Base-by-base conservation (phyloP, 1,140 invertebrate genomes). In the Microplitis mediator region DNA sequence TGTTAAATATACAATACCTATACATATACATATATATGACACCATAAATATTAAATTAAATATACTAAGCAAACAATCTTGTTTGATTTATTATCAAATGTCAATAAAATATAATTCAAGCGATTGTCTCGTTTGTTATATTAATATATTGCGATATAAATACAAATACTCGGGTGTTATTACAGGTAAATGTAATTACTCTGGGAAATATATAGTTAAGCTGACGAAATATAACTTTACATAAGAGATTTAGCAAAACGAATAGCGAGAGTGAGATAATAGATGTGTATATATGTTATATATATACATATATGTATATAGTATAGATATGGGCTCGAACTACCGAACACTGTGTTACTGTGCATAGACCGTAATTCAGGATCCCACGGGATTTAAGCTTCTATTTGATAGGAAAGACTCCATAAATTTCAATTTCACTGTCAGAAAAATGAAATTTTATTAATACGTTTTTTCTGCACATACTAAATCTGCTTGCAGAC, bases 161-260 rank as follows among this genome's bases (percentile, higher is more conserved):
- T 54, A 14, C 56, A 34, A 60, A 34, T 31, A 60, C 14, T 60
- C 23, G 13, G 16, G 51, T n/a, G 51, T 35, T 11, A 62, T 62
- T 50, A 65, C 13, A 50, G 35, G 69, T 35, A 64, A 65, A 71
- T 71, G 39, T 63, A 65, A 71, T 71, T 71, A 61, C 9, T n/a
- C 5, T 4, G 36, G 36, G 14, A 52, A 54, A 64, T 54, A 36
- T 65, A 65, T 52, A 52, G 23, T 16, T 72, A 66, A 72, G 52
- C 70, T 72, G 70, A 60, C 70, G 63, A 72, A 72, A 72, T 72
- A 72, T 66, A 72, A 72, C 62, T 72, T 72, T 72, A 34, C 70
- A 66, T 34, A 72, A 66, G 70, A 66, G 70, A 67, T 67, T 67
- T 67, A 52, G 4, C 65, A 67, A 3, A 31, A 36, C 14, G 3